Evolutionary conservation across 2,113 vertebrate species (phyloP), one percentile per base, ranked within the genome.

Genomic region (Colistium nudipinnis): DNA sequence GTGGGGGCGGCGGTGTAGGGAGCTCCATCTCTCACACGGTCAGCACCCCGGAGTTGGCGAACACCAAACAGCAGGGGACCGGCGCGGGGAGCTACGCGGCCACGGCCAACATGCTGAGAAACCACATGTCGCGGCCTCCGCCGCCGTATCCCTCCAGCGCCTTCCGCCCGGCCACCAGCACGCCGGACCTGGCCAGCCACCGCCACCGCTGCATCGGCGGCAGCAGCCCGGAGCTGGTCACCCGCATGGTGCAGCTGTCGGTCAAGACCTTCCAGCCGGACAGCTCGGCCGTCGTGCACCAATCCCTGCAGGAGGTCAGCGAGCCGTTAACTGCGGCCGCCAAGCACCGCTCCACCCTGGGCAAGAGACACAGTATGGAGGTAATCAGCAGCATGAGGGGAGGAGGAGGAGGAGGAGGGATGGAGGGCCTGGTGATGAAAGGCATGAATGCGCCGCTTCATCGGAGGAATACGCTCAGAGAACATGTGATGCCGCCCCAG

Each of bases 261-360:
- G 97, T 98, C 35, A 98, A 98, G 88, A 99, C 97, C 16, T 99
- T 98, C 87, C 97, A 99, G 62, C 97, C 96, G 2, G 97, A 98
- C 92, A 98, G 97, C 91, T 94, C 94, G 0, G 95, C 97, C 0
- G 97, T 99, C 0, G 92, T 98, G 39, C 96, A 94, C 30, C 97
- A 98, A 88, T 98, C 96, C 0, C 91, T 98, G 69, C 97, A 97
- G 91, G 96, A 98, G 78, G 95, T 96, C 36, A 98, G 97, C 0
- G 96, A 97, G 53, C 96, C 95, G 0, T 87, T 98, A 24, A 93
- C 94, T 10, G 87, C 82, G 2, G 86, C 93, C 0, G 89, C 91
- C 48, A 97, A 96, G 84, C 96, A 94, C 38, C 94, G 93, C 0
- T 75, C 93, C 1, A 78, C 93, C 0, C 89, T 93, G 9, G 93